phyloP scores from a whole-genome alignment of 2,113 vertebrate species.

The Chaetodon auriga region DNA sequence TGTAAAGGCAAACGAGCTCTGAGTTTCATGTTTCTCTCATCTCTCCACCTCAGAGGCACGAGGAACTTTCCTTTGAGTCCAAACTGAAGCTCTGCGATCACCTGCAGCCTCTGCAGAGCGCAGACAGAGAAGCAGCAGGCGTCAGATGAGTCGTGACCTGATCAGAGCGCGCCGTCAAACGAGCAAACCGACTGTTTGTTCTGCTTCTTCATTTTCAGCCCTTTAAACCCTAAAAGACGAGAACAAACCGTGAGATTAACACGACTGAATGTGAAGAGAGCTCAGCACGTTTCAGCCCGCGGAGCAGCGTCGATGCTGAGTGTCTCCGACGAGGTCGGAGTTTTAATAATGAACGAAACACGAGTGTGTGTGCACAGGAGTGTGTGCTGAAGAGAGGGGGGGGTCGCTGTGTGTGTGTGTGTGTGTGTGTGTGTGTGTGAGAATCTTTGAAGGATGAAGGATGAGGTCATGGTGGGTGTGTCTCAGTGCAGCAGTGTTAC shows the following conservation, averaged over 20 bases:
- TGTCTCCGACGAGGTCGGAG: neutral
- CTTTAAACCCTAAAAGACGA: neutral
- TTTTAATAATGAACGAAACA: conserved; percentile 13
- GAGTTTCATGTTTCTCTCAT: too few relatives aligned
- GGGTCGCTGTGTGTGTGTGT: neutral
- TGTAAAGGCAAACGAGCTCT: neutral
- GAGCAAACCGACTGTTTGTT: neutral
- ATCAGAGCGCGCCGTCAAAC: neutral
- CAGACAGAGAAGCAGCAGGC: too few relatives aligned
- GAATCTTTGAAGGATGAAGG: neutral
- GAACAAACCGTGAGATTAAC: neutral
- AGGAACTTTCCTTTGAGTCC: too few relatives aligned
- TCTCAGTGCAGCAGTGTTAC: neutral
- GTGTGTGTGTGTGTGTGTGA: neutral
- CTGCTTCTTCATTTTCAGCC: neutral
- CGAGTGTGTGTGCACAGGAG: neutral
- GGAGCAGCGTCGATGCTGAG: neutral
- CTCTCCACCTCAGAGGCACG: too few relatives aligned
- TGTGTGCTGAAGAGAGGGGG: neutral
- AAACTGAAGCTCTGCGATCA: neutral
- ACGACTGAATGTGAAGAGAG: neutral
- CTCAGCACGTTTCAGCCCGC: neutral
- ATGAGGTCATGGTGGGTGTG: too few relatives aligned
- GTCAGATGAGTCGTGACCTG: neutral
- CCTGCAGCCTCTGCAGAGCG: too few relatives aligned